Base-by-base conservation (phyloP, 2,888 invertebrate species). In the Coecobrya sp. region DNA sequence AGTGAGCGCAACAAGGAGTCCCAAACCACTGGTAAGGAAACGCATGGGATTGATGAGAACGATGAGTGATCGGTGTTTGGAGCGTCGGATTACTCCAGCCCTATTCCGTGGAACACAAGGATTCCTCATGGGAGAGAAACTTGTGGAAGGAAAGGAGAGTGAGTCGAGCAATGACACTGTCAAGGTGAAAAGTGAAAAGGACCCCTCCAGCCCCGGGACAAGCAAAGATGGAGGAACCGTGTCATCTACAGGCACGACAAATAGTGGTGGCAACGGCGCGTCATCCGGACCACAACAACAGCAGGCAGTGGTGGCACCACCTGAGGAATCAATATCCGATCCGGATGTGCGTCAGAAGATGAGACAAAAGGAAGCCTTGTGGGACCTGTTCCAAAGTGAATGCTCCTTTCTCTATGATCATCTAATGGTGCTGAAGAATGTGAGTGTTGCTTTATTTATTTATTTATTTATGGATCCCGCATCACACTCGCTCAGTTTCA, bases 351-450 rank as follows among this genome's bases (percentile, higher is more conserved):
- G 94, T 84, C 93, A 93, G 92, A 92, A 94, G 84, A 89, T 93
- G 89, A 88, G 94, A 89, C 94, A 94, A 90, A 94, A 93, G 82
- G 96, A 97, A 95, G 96, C 97, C 8, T 96, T 97, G 19, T 97
- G 97, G 97, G 97, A 97, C 95, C 95, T 97, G 10, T 97, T 97
- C 95, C 96, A 96, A 95, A 96, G 96, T 93, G 97, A 97, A 95
- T 96, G 96, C 94, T 96, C 96, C 92, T 97, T 97, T 95, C 96
- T 97, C 42, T 96, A 96, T 88, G 96, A 97, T 93, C 97, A 97
- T 95, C 95, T 97, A 42, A 96, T 97, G 96, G 97, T 97, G 22
- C 96, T 97, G 42, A 96, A 96, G 95, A 96, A 97, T 95, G 96
- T 96, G 95, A 96, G 96, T 95, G 59, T 70, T 59, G 27, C 42